Evolutionary conservation across 2,797 vertebrate species (phyloP).

Genomic region (Cephalopachus bancanus): DNA sequence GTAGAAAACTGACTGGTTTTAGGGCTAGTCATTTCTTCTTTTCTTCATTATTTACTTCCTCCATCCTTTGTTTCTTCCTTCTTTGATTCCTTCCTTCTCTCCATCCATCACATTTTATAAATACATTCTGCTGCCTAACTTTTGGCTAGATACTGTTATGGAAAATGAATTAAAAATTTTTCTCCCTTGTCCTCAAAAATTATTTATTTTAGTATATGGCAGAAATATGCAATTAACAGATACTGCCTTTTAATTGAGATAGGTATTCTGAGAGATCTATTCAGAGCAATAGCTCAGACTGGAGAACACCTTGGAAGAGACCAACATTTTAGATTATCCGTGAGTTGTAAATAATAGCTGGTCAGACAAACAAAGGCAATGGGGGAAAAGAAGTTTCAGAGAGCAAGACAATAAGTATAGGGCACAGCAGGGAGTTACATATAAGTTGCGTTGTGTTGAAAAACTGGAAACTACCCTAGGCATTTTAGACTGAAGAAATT

Average conservation of each 20-base stretch:
- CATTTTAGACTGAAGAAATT: slow-evolving; percentile 30
- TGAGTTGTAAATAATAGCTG: background rate
- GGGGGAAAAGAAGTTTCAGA: background rate
- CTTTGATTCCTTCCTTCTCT: background rate
- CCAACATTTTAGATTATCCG: background rate
- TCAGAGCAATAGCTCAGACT: slow-evolving; percentile 16
- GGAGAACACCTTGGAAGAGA: background rate
- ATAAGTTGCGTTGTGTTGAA: background rate
- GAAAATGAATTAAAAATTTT: background rate
- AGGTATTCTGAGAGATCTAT: background rate
- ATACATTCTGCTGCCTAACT: background rate
- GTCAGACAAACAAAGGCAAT: background rate
- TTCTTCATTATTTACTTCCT: background rate
- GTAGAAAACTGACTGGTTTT: background rate
- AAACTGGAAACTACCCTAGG: background rate
- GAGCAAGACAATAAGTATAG: background rate
- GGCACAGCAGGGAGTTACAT: background rate
- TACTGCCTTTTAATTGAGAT: background rate
- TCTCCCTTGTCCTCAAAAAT: background rate
- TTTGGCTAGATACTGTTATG: background rate
- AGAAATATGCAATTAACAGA: slow-evolving; percentile 24
- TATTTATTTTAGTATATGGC: background rate
- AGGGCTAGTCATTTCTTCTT: background rate
- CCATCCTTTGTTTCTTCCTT: background rate
- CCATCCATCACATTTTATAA: background rate